Base-by-base conservation (phyloP, 2,797 vertebrate species). In the Galaxias olidus region DNA sequence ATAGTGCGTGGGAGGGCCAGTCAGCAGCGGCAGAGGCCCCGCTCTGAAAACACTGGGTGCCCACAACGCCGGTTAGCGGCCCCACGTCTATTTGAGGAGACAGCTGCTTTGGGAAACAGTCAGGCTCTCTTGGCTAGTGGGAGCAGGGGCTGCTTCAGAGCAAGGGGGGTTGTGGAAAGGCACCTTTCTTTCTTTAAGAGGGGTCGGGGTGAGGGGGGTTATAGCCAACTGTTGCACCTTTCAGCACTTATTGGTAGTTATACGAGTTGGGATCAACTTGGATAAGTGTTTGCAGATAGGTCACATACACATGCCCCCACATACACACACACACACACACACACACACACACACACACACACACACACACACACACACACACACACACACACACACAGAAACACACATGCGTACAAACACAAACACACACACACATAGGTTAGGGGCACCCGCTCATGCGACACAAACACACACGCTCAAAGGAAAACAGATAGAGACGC, bases 211-310 rank as follows among this genome's bases (percentile, higher is more conserved):
- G n/a, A n/a, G 30, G 46, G 63, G 72, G 68, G 78, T 68, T 59
- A 10, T 57, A 14, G 30, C 14, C 30, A 67, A 78, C 75, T 49
- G 79, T 90, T 82, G 81, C 89, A 89, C 88, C 90, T 90, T 91
- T 88, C 73, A 90, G 87, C 89, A 89, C 84, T 91, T 91, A 88
- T 69, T 83, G 81, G 77, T 91, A 91, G 91, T 91, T 84, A 88
- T 81, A 81, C 74, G 78, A 63, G 84, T 84, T 85, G 81, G 76
- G 77, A 76, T 72, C 60, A 1, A 69, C 69, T 10, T 62, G 15
- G 74, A 80, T 90, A 93, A 93, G 88, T 82, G 87, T 75, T 91
- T 44, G 53, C 91, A 93, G 90, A 78, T 84, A 65, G 17, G 66
- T 73, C 79, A 69, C 78, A 76, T 74, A 86, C 84, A 84, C 70